Conservation (phyloP, 2,113 vertebrate genomes). For the Equus quagga region DNA sequence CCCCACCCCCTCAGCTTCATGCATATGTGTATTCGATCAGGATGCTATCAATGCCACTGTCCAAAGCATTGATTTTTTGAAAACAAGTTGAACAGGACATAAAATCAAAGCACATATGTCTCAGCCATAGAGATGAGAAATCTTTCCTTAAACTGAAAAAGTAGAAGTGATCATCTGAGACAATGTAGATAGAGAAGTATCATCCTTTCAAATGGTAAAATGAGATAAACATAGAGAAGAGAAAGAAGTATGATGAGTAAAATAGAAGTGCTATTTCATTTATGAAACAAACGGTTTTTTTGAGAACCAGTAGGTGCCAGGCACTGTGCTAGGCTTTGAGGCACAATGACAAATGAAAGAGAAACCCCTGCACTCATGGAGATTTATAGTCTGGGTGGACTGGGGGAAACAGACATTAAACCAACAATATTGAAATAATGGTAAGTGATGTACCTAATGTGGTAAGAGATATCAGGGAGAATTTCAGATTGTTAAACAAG, state of each 20-base stretch:
- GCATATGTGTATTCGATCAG: not conserved
- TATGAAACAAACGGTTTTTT: not conserved
- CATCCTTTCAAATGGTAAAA: not conserved
- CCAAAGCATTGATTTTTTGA: not conserved
- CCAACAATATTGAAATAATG: not conserved
- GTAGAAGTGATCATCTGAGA: not conserved
- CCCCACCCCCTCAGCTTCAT: not conserved
- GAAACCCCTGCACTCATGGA: not conserved
- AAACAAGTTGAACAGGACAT: conserved; percentile 54
- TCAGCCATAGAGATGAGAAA: conserved; percentile 7
- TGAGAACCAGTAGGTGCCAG: not conserved
- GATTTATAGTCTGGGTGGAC: not conserved
- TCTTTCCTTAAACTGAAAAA: conserved; percentile 45
- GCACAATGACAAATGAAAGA: not conserved
- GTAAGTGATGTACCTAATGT: not conserved
- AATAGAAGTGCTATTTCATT: not conserved
- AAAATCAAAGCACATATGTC: conserved; percentile 58
- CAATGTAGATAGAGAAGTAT: not conserved
- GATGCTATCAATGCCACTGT: not conserved
- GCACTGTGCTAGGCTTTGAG: not conserved
- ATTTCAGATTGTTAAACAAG: not conserved
- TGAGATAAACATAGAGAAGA: not conserved
- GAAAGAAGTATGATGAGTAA: not conserved
- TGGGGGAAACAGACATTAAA: not conserved
- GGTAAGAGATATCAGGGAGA: not conserved